Evolutionary conservation across 2,797 vertebrate genomes (phyloP), one percentile per base, ranked within the genome.

Genomic region (Thaleichthys pacificus): DNA sequence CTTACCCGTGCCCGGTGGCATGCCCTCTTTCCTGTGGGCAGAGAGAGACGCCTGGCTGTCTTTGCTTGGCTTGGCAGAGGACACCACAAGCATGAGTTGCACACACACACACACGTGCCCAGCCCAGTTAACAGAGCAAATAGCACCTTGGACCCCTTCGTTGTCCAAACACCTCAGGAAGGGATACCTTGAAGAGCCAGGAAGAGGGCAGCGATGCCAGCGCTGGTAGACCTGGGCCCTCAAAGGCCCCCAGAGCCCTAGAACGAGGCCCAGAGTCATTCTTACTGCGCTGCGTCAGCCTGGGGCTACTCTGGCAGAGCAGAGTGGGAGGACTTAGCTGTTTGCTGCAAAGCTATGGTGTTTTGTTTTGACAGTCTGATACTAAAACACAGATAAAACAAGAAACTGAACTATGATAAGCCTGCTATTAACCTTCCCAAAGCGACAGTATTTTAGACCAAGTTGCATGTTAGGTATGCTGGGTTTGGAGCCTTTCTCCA

Each of bases 131-230:
- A 65, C 66, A 38, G 67, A 35, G 21, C 47, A 66, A 14, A 61
- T 35, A 35, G 42, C 9, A 47, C 3, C 42, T 47, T 42, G 49
- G 49, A 9, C 19, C 22, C 24, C 65, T 73, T 68, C 7, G 32
- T 28, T 68, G 65, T 57, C 57, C 61, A 74, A 79, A 74, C 35
- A 65, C 51, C 51, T n/a, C 51, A 47, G 42, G 42, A 47, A 12
- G 42, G 42, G 9, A 14, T 47, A 47, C 42, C 42, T 47, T 47
- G 42, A 47, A 47, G 35, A 11, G 35, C 35, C 35, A 38, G 42
- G 42, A 47, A 14, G 9, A 47, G 9, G 42, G 42, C 2, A 47
- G 42, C 14, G 9, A 14, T 47, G 42, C 42, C 42, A 47, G 51
- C 19, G 5, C 51, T n/a, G 19, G 51, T 5, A n/a, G 51, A 56